Percentiles rank a stretch among this genome's conserved stretches.
These are phyloP conservation scores for Plectrocnemia conspersa DNA, from an alignment of 1,140 invertebrate genomes.

Conservation along the genomic window DNA sequence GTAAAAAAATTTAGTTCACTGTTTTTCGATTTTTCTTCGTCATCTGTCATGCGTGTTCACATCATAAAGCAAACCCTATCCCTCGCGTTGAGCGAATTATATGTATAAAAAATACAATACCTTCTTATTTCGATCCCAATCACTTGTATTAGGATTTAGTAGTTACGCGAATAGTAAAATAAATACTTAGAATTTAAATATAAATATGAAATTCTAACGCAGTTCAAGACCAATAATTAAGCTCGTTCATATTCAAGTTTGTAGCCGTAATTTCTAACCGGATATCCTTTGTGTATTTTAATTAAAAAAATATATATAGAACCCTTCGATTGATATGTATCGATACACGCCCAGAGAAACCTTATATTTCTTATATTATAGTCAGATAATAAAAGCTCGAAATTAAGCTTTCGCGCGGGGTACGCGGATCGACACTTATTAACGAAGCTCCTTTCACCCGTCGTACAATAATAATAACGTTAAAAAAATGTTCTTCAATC, in stretches of 20 bases:
- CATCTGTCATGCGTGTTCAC: constrained; percentile 34
- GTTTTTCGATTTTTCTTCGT: constrained; percentile 36
- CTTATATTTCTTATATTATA: constrained; percentile 17
- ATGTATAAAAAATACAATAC: constrained; percentile 33
- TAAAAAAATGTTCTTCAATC: constrained; percentile 1
- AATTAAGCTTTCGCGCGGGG: constrained; percentile 15
- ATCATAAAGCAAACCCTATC: constrained; percentile 31
- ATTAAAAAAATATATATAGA: constrained; percentile 22
- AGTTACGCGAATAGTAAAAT: too few relatives aligned
- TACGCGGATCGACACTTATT: constrained; percentile 31
- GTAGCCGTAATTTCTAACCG: constrained; percentile 30
- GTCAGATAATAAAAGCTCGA: constrained; percentile 9
- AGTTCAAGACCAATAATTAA: constrained; percentile 34
- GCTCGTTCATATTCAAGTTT: constrained; percentile 26
- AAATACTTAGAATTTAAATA: too few relatives aligned
- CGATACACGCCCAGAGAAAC: constrained; percentile 26
- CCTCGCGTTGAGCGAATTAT: too few relatives aligned
- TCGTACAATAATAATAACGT: too few relatives aligned
- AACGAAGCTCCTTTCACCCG: constrained; percentile 9
- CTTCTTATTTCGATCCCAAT: constrained; percentile 14
- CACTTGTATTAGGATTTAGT: constrained; percentile 16
- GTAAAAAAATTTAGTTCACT: constrained; percentile 33
- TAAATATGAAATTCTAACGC: too few relatives aligned
- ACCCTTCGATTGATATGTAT: constrained; percentile 33
- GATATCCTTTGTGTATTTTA: constrained; percentile 27